Evolutionary conservation across 2,888 invertebrate genomes (phyloP).

Genomic region (Timandra comae): DNA sequence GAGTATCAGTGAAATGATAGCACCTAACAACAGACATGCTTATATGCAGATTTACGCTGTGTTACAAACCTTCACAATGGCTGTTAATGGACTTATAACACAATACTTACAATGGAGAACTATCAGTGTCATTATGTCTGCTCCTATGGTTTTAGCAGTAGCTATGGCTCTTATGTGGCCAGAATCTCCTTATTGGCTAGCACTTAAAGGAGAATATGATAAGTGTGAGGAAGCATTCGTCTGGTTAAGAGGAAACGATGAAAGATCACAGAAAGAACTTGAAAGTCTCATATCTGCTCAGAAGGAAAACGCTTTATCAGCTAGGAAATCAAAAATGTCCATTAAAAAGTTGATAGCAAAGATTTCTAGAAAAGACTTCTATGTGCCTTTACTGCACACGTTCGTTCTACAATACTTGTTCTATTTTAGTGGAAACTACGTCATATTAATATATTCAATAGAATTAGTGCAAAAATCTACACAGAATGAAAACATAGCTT

Average conservation of each 20-base stretch:
- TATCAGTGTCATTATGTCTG: constrained; percentile 15
- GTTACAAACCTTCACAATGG: constrained; percentile 9
- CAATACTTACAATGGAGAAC: constrained; percentile 20
- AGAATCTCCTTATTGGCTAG: constrained; percentile 26
- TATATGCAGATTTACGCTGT: constrained; percentile 11
- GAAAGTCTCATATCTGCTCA: too few species aligned
- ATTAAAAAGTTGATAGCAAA: constrained; percentile 2
- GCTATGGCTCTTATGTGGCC: constrained; percentile 16
- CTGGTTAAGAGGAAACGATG: constrained; percentile 17
- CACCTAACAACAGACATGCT: constrained; percentile 16
- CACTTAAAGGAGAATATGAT: constrained; percentile 15
- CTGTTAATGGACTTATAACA: constrained; percentile 10
- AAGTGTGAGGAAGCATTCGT: constrained; percentile 17
- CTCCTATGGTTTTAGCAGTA: constrained; percentile 11
- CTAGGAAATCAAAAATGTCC: not conserved
- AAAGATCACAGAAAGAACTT: too few species aligned
- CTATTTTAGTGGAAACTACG: constrained; percentile 20
- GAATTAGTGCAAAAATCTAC: constrained; percentile 17
- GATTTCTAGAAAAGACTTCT: constrained; percentile 18
- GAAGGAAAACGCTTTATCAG: constrained; percentile 4
- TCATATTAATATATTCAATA: constrained; percentile 17
- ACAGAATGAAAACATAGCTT: constrained; percentile 13
- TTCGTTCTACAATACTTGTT: constrained; percentile 15
- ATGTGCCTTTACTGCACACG: constrained; percentile 19
- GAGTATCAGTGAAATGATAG: constrained; percentile 19